Percentiles rank a stretch among this genome's conserved stretches.
Evolutionary conservation across 1,140 invertebrate genomes (phyloP).

Genomic region (Drosophila nigromelanica): DNA sequence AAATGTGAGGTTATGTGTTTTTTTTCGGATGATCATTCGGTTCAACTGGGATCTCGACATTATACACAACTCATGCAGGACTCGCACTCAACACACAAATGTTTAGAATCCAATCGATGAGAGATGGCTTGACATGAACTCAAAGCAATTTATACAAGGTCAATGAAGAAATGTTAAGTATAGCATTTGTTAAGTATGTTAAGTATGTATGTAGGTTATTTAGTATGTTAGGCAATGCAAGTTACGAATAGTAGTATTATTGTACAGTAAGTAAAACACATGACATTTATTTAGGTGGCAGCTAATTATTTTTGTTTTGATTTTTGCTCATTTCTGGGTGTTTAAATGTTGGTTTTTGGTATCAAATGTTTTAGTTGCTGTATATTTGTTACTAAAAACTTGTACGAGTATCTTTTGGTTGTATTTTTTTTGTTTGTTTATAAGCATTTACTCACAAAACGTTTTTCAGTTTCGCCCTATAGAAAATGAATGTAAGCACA

Average conservation of each 20-base stretch:
- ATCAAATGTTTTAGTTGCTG: conserved; percentile 68
- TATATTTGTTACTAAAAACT: conserved; percentile 49
- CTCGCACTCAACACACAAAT: conserved; percentile 21
- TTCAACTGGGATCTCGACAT: conserved; percentile 2
- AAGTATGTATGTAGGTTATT: conserved; percentile 23
- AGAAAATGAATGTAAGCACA: conserved; percentile 84
- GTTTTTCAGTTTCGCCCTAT: conserved; percentile 84
- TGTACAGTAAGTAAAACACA: conserved; percentile 72
- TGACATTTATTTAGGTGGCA: conserved; percentile 49
- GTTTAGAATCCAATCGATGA: neutral
- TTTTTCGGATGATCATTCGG: neutral
- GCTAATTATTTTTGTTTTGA: conserved; percentile 36
- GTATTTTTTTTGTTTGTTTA: conserved; percentile 59
- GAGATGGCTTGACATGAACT: conserved; percentile 13
- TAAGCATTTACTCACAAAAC: conserved; percentile 84
- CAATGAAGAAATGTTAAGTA: conserved; percentile 23
- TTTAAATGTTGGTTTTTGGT: conserved; percentile 35
- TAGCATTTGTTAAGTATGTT: conserved; percentile 28
- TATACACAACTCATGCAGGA: conserved; percentile 27
- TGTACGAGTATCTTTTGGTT: conserved; percentile 40
- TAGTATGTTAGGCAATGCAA: conserved; percentile 61
- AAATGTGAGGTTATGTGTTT: neutral
- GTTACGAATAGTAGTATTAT: conserved; percentile 40
- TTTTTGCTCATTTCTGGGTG: neutral
- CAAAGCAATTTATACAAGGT: conserved; percentile 28